A percentile compares a stretch with the other conserved stretches of the same genome.
Evolutionary conservation across 2,113 vertebrate species (phyloP).

Genomic region (Nothobranchius kuhntae): DNA sequence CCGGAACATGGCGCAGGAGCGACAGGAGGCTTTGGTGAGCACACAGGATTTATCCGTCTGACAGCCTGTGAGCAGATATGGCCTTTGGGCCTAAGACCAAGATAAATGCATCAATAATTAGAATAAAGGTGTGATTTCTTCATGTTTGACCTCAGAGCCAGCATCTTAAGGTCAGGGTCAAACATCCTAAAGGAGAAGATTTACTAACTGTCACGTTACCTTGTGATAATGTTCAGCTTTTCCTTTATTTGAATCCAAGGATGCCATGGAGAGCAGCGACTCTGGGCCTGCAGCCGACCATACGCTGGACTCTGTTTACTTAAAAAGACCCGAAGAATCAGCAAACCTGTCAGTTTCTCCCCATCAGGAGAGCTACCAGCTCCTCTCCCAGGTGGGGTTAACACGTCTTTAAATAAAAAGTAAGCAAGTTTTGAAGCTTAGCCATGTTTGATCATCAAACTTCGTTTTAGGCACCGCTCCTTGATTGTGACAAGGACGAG

Average conservation of each 20-base stretch:
- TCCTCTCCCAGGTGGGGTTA: conserved; percentile 55
- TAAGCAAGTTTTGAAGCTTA: too few species aligned
- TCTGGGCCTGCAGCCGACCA: conserved; percentile 19
- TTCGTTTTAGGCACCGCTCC: conserved; percentile 31
- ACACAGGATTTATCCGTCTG: background rate
- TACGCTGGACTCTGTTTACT: conserved; percentile 66
- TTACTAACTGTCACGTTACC: too few species aligned
- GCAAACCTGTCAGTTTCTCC: conserved; percentile 21
- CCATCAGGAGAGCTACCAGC: conserved; percentile 59
- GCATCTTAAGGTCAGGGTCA: too few species aligned
- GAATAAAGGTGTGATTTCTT: too few species aligned
- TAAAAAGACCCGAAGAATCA: conserved; percentile 61
- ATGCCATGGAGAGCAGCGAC: conserved; percentile 61
- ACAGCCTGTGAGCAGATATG: too few species aligned
- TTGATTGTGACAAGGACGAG: conserved; percentile 25
- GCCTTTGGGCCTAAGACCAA: too few species aligned
- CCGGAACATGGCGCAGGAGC: conserved; percentile 63
- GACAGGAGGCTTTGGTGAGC: conserved; percentile 73
- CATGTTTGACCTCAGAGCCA: too few species aligned
- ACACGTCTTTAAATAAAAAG: background rate
- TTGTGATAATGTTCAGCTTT: too few species aligned
- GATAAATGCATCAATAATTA: too few species aligned
- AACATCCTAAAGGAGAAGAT: too few species aligned
- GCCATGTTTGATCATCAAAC: background rate
- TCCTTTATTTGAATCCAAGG: conserved; percentile 49